A percentile compares a stretch with the other conserved stretches of the same genome.
Evolutionary conservation across 1,140 invertebrate genomes (phyloP).

Genomic region (Brachystomella parvula): DNA sequence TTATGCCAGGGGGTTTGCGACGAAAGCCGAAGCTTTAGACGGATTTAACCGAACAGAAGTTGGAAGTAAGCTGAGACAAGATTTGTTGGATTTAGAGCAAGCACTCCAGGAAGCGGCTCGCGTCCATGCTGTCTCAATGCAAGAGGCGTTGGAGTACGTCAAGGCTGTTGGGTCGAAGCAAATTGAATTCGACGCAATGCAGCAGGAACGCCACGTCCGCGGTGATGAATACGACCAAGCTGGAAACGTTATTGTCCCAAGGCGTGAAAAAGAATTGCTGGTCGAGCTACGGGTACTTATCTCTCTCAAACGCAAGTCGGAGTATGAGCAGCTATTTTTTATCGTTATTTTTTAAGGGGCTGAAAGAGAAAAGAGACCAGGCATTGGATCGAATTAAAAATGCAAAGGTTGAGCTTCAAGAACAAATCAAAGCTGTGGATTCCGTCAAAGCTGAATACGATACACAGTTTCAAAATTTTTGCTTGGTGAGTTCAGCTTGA

Average conservation of each 20-base stretch:
- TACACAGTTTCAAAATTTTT: neutral
- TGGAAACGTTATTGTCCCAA: neutral
- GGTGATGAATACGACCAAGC: slow-evolving; percentile 3
- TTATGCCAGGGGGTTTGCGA: slow-evolving; percentile 4
- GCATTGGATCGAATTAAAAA: neutral
- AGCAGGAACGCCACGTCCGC: slow-evolving; percentile 9
- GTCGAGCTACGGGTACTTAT: neutral
- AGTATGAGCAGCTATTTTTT: neutral
- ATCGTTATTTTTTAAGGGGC: neutral
- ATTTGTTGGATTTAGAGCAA: neutral
- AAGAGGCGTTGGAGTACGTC: neutral
- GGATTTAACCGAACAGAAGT: neutral
- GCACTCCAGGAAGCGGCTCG: neutral
- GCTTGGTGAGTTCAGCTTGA: neutral
- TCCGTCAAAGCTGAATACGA: neutral
- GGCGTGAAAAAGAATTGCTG: slow-evolving; percentile 10
- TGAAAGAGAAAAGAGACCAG: neutral
- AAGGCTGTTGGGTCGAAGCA: neutral
- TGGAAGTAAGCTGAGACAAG: neutral
- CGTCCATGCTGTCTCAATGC: neutral
- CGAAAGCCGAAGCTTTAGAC: neutral
- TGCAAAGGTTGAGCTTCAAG: neutral
- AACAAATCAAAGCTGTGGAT: neutral
- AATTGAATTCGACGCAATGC: neutral
- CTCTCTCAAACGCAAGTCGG: neutral